These are phyloP conservation scores for Ecliptopera silaceata DNA, from an alignment of 2,888 invertebrate genomes.

Conservation along the genomic window DNA sequence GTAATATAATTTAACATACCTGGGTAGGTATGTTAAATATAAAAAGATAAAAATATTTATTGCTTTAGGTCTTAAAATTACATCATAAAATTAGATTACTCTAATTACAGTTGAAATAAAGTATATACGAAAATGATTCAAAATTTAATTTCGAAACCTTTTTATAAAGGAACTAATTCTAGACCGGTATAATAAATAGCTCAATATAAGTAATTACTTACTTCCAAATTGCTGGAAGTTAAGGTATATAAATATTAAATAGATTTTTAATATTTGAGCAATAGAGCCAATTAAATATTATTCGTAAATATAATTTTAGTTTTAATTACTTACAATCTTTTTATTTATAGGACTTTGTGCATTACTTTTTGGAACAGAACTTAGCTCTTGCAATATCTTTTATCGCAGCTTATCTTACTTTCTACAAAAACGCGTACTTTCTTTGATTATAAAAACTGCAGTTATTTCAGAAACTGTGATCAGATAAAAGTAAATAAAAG, in stretches of 20 bases:
- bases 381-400: too few relatives aligned
- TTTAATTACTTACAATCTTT: too few relatives aligned
- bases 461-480: constrained; percentile 5
- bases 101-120: too few relatives aligned
- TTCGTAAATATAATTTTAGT: too few relatives aligned
- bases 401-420: background rate
- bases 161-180: background rate
- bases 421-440: constrained; percentile 15
- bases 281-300: too few relatives aligned
- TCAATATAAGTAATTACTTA: constrained; percentile 15
- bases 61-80: too few relatives aligned
- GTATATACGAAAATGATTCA: background rate
- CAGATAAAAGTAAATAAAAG: too few relatives aligned
- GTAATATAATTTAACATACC: background rate
- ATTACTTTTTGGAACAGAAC: background rate
- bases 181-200: constrained; percentile 2
- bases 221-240: constrained; percentile 2
- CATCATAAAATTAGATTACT: too few relatives aligned
- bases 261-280: too few relatives aligned
- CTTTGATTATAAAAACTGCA: background rate
- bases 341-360: background rate
- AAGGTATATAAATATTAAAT: too few relatives aligned
- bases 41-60: too few relatives aligned
- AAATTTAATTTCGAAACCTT: constrained; percentile 1
- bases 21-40: background rate